Evolutionary conservation across 2,113 vertebrate species (phyloP).

Genomic region (Vidua macroura): DNA sequence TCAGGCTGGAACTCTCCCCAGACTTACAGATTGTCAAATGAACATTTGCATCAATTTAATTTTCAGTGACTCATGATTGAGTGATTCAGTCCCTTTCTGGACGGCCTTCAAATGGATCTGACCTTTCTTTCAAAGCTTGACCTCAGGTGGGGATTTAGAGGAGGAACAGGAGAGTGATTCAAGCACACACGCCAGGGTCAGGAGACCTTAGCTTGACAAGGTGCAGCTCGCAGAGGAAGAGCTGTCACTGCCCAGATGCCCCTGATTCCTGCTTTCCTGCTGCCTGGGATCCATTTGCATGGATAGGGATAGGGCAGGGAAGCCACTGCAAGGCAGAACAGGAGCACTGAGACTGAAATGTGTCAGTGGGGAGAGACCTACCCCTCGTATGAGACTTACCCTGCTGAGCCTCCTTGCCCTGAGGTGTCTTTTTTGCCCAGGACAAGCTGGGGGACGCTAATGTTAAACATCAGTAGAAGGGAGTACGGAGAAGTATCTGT

Average conservation of each 20-base stretch:
- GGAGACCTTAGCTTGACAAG: background rate
- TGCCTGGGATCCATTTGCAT: background rate
- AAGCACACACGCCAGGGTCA: slow-evolving; percentile 1
- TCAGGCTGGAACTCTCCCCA: background rate
- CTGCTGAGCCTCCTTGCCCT: background rate
- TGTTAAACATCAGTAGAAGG: background rate
- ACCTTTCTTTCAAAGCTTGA: slow-evolving; percentile 61
- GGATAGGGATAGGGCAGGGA: background rate
- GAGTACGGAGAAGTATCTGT: accelerated
- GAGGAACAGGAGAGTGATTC: background rate
- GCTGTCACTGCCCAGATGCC: background rate
- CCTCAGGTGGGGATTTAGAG: slow-evolving; percentile 50
- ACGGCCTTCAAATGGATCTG: slow-evolving; percentile 39
- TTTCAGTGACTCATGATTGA: slow-evolving; percentile 55
- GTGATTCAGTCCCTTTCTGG: slow-evolving; percentile 49
- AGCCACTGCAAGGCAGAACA: background rate
- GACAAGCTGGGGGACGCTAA: background rate
- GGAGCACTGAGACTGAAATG: accelerated
- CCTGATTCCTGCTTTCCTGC: background rate
- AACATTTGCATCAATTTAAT: slow-evolving; percentile 56
- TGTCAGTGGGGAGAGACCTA: background rate
- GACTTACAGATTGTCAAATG: slow-evolving; percentile 20
- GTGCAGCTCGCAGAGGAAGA: background rate
- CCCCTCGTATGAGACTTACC: background rate
- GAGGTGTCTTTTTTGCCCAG: background rate